Evolutionary conservation across 2,797 vertebrate species (phyloP).

Genomic region (Huso huso): DNA sequence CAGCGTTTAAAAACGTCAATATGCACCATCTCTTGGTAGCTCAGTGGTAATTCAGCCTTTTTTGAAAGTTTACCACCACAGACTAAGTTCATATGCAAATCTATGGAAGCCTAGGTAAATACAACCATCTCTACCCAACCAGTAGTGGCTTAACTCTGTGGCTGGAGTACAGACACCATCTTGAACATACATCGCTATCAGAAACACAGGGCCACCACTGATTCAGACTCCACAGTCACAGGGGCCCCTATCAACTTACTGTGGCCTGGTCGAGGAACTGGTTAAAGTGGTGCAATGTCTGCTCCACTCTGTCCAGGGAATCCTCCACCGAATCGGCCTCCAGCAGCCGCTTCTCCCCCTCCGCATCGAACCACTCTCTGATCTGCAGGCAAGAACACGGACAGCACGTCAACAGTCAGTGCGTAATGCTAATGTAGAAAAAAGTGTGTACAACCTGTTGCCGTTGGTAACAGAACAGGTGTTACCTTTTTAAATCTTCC

Average conservation of each 20-base stretch:
- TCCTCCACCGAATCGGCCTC: constrained; percentile 46
- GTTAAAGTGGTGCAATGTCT: constrained; percentile 41
- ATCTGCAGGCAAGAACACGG: constrained; percentile 47
- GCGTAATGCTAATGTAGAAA: too few species aligned
- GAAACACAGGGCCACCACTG: too few species aligned
- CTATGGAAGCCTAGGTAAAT: too few species aligned
- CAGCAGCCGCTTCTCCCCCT: constrained; percentile 56
- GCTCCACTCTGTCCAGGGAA: constrained; percentile 42
- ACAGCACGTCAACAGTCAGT: background rate
- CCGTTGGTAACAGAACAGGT: too few species aligned
- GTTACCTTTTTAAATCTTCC: constrained; percentile 62
- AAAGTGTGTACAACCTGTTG: too few species aligned
- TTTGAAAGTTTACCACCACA: too few species aligned
- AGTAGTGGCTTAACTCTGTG: too few species aligned
- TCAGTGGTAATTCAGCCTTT: too few species aligned
- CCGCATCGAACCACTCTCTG: constrained; percentile 67
- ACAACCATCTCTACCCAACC: too few species aligned
- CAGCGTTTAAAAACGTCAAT: background rate
- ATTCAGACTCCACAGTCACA: background rate
- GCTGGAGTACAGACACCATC: too few species aligned
- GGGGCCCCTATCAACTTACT: constrained; percentile 43
- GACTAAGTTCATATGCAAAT: too few species aligned
- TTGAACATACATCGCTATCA: too few species aligned
- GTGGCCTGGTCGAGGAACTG: constrained; percentile 61
- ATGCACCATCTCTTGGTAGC: background rate